Conservation (phyloP, 2,797 vertebrate genomes). For the Falco berigora region DNA sequence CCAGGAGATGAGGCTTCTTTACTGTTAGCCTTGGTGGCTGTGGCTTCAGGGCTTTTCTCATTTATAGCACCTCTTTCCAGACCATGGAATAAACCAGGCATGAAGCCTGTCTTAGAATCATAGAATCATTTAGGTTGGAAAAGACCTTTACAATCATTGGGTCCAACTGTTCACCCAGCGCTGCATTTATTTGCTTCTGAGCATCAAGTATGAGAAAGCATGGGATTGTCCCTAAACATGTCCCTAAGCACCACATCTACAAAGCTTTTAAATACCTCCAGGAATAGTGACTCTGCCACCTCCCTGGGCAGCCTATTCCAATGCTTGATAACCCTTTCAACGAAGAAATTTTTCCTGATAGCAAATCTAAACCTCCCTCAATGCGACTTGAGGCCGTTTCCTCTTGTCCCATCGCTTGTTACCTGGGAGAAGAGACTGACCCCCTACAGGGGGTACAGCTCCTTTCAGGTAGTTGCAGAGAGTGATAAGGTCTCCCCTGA, state of each 20-base stretch:
- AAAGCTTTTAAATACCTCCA: background rate
- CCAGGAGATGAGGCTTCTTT: background rate
- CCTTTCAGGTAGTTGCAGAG: too few species aligned
- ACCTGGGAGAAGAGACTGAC: background rate
- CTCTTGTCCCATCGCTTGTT: background rate
- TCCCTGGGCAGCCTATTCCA: background rate
- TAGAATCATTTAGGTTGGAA: background rate
- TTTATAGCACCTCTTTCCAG: background rate
- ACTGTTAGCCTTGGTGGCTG: background rate
- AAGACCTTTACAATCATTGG: background rate
- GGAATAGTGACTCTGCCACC: background rate
- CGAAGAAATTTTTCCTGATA: background rate
- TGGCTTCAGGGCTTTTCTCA: background rate
- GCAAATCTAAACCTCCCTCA: background rate
- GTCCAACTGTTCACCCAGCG: background rate
- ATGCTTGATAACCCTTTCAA: background rate
- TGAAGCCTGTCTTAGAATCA: background rate
- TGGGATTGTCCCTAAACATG: background rate
- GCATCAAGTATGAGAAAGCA: too few species aligned
- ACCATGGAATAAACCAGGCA: background rate
- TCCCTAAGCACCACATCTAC: background rate
- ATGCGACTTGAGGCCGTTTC: background rate
- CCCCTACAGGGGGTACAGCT: too few species aligned
- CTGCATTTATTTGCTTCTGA: background rate
- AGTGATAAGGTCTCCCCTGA: too few species aligned